Evolutionary conservation across 2,888 invertebrate genomes (phyloP), one percentile per base, ranked within the genome.

Genomic region (Idaea straminata): DNA sequence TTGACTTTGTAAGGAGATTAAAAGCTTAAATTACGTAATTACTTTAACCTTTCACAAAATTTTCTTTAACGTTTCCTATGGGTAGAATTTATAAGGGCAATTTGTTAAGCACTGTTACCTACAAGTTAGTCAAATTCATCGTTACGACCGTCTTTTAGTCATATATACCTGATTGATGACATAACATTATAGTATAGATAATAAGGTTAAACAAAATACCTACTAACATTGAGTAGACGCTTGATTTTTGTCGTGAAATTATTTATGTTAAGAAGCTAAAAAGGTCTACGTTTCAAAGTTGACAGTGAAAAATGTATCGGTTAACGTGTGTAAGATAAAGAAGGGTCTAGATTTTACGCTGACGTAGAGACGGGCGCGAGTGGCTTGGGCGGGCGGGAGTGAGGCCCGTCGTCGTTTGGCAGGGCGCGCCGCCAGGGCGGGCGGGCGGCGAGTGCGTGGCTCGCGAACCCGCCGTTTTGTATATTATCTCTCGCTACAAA

Each of bases 401-500:
- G 15, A 15, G 6, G 58, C 15, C 15, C 15, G 15, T 15, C 25
- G 25, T 25, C 25, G 25, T 25, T 25, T 25, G 25, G 25, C 25
- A 25, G 57, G 57, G 57, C 57, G 13, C 57, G 57, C 10, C 13
- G 13, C 58, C n/a, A 16, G 58, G 16, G 15, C 7, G n/a, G 1
- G 66, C 25, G 35, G 35, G 68, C 64, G 61, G 60, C 15, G 68
- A 64, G 66, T 69, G 66, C 63, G 80, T 83, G 84, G 81, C 84
- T 83, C 88, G 85, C 86, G 85, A 87, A 86, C 83, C 87, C 88
- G 84, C 86, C 91, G 89, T 89, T 91, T 89, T 91, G 89, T 90
- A 87, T 90, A 89, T 90, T 91, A 91, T 91, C 91, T 91, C 80
- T 81, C 81, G 89, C 90, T 89, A 91, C 91, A 91, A 91, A 91